Base-by-base conservation (phyloP, 1,140 invertebrate genomes). In the Harlomillsia oculata region DNA sequence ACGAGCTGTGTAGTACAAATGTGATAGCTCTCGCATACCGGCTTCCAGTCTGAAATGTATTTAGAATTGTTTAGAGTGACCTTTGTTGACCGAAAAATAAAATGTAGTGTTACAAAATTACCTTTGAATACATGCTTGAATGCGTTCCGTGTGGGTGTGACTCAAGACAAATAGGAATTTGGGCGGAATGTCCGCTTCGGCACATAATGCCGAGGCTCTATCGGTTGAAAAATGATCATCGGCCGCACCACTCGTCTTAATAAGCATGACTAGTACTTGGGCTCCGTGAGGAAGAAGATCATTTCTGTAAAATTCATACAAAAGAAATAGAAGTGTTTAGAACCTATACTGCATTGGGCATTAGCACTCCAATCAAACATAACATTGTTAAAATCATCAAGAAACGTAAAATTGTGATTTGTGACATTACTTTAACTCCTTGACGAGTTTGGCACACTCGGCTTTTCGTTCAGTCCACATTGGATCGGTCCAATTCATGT, bases 401-500 rank as follows among this genome's bases (percentile, higher is more conserved):
- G n/a, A 30, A 16, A 30, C 23, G 23, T 21, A 53, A 45, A 59
- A 37, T 34, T 36, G 6, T 20, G 4, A 8, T 21, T 40, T 44
- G 5, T 21, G 8, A 21, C 14, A 25, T 60, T 72, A 85, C 83
- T 84, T 84, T 43, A 96, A 78, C 21, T 84, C 82, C 71, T 95
- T 87, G n/a, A 97, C 82, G 68, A 83, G 80, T 1, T 84, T 85
- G 5, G 88, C 83, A 75, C 90, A 96, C 72, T 97, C 91, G 65
- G 89, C 82, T 69, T 90, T 89, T 68, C 89, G 95, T 64, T 96
- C 91, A 67, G 87, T 85, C 90, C 92, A 98, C 44, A 84, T 76
- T 1, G 79, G 74, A 74, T 97, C 91, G 71, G 93, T 89, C 95
- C 95, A 98, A 74, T 98, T 92, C 64, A 98, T 79, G 68, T 98